Base-by-base conservation (phyloP, 2,888 invertebrate species). In the Galerucella calmariensis region DNA sequence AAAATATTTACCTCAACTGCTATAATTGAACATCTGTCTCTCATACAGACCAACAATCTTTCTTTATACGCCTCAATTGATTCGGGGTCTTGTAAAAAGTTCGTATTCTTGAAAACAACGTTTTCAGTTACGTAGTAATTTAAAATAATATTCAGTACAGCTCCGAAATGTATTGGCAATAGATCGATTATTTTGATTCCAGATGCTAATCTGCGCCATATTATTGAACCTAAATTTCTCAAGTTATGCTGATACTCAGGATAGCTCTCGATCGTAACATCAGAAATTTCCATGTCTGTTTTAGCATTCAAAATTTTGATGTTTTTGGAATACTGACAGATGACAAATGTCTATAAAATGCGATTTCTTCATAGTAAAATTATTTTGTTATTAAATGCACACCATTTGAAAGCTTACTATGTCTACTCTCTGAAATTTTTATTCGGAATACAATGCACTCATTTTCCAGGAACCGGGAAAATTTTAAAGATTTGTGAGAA, bases 131-230 rank as follows among this genome's bases (percentile, higher is more conserved):
- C 67, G 70, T 81, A 86, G 67, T 83, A 76, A 20, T 82, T 85
- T 79, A 82, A 72, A 35, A 87, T 82, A 66, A 87, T 78, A 56
- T 83, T 79, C 24, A 85, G 20, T 12, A 82, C 81, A 65, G 81
- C 82, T 10, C 83, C 78, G 72, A 80, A 86, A 73, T 82, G 73
- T 6, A 81, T 77, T 12, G 84, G 81, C 74, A 83, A 82, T 35
- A 87, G 69, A 78, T 87, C 87, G 75, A 84, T 81, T 56, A 87
- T 85, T 73, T 79, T 81, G 65, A 86, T 83, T 4, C 86, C 86
- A 9, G 77, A 79, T 6, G 79, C 78, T 20, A 86, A 75, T 44
- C 82, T 78, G 58, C 81, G 81, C 87, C 87, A 87, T 46, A 84
- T 74, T 11, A 86, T 63, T 1, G 87, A 86, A 0, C 83, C 84